Base-by-base conservation (phyloP, 2,113 vertebrate species). In the Astur gentilis region DNA sequence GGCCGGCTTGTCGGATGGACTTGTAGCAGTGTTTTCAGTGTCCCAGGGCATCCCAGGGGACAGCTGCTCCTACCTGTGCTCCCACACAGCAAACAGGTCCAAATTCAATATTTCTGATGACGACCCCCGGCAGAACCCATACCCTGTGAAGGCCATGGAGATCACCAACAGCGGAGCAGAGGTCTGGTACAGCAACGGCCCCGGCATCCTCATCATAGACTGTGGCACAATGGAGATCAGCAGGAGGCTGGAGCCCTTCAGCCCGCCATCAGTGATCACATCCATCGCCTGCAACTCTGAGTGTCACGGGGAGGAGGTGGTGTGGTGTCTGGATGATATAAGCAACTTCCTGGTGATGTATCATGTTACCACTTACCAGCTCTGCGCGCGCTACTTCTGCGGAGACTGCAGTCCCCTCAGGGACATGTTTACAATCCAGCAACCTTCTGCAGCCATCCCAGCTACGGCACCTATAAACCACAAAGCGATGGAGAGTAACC, bases 171-270 rank as follows among this genome's bases (percentile, higher is more conserved):
- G 98, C 0, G 99, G 99, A 6, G 97, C 98, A 0, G 99, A 99
- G 98, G 97, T 99, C 62, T 99, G 99, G 99, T 99, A 99, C 98
- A 98, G 99, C 98, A 99, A 99, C 0, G 99, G 99, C 13, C 99
- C 99, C 0, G 99, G 99, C 19, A 40, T 99, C 64, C 98, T 99
- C 20, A 75, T 99, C 78, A 95, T 99, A 0, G 98, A 99, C 97
- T 98, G 98, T 6, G 10, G 84, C 7, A 83, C 93, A 17, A 98
- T 99, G 94, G 97, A 98, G 60, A 98, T 99, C 31, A 91, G 98
- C 85, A 95, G 97, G 36, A 98, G 99, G 58, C 97, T 99, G 73
- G 99, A 99, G 49, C 98, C 99, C 40, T 99, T 98, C 75, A 40
- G 29, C 2, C 93, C 98, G 0, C 99, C 99, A 0, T 99, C 99